Conservation (phyloP, 1,140 invertebrate genomes). For the Drosophila sp. region DNA sequence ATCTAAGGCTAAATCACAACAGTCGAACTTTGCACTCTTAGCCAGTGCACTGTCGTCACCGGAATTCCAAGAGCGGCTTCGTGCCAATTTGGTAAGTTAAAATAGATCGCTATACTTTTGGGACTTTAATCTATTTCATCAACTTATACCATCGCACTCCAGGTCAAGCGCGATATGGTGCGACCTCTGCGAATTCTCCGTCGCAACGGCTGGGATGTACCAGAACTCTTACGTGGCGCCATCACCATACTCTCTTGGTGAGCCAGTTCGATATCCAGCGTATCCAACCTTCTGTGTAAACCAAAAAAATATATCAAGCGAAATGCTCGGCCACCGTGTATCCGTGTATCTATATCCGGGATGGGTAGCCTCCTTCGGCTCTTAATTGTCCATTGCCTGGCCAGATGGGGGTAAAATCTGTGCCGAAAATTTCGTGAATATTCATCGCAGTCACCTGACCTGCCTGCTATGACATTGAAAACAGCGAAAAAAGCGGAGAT, state of each 20-base stretch:
- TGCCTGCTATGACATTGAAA: not conserved
- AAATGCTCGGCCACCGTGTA: conserved; percentile 5
- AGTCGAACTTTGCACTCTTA: conserved; percentile 52
- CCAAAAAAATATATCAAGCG: conserved; percentile 40
- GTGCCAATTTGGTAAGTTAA: conserved; percentile 47
- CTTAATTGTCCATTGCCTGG: not conserved
- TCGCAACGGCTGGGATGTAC: conserved; percentile 60
- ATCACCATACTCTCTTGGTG: conserved; percentile 56
- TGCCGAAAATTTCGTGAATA: not conserved
- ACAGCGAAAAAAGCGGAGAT: too few species aligned
- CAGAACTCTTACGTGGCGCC: conserved; percentile 35
- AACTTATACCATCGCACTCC: not conserved
- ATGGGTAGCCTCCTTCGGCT: not conserved
- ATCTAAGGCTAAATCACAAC: not conserved
- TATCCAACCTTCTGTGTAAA: conserved; percentile 32
- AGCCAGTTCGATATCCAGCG: conserved; percentile 4
- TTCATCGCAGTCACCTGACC: not conserved
- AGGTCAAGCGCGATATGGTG: conserved; percentile 51
- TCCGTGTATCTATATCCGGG: not conserved
- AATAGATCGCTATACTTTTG: not conserved
- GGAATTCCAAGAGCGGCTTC: conserved; percentile 46
- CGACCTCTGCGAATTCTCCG: conserved; percentile 44
- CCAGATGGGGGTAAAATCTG: conserved; percentile 1
- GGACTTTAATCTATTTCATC: not conserved
- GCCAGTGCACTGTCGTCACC: conserved; percentile 32